Evolutionary conservation across 1,140 invertebrate genomes (phyloP).

Genomic region (Anastatus disparis): DNA sequence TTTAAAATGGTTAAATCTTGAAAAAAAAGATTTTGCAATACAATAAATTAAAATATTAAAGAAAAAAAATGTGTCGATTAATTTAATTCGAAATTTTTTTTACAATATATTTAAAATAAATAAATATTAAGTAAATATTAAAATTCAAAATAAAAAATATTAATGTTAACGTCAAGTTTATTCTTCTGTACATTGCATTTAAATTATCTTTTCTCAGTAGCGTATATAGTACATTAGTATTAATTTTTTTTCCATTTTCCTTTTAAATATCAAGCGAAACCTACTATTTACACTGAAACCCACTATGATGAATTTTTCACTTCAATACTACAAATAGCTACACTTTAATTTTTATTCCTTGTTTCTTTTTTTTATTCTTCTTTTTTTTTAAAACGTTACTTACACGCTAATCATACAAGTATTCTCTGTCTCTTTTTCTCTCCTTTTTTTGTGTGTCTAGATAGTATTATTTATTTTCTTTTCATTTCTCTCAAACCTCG

Average conservation of each 20-base stretch:
- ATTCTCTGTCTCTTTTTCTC: slow-evolving; percentile 12
- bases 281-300: slow-evolving; percentile 28
- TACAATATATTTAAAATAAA: too few species aligned
- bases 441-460: background rate
- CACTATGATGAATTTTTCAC: background rate
- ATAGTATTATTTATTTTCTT: too few species aligned
- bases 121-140: too few species aligned
- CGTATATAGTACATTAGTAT: slow-evolving; percentile 24
- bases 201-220: slow-evolving; percentile 10
- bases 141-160: background rate
- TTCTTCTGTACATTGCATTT: slow-evolving; percentile 29
- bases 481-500: background rate
- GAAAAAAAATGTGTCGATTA: too few species aligned
- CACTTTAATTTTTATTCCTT: background rate
- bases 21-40: too few species aligned
- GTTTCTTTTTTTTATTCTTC: too few species aligned
- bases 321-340: background rate
- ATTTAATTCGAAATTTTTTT: too few species aligned
- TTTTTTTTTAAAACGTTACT: too few species aligned
- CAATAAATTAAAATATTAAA: too few species aligned
- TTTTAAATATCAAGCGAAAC: slow-evolving; percentile 22
- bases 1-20: too few species aligned
- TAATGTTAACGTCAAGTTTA: slow-evolving; percentile 31
- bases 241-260: background rate
- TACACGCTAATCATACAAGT: slow-evolving; percentile 21